Base-by-base conservation (phyloP, 2,113 vertebrate species). In the Albula glossodonta region DNA sequence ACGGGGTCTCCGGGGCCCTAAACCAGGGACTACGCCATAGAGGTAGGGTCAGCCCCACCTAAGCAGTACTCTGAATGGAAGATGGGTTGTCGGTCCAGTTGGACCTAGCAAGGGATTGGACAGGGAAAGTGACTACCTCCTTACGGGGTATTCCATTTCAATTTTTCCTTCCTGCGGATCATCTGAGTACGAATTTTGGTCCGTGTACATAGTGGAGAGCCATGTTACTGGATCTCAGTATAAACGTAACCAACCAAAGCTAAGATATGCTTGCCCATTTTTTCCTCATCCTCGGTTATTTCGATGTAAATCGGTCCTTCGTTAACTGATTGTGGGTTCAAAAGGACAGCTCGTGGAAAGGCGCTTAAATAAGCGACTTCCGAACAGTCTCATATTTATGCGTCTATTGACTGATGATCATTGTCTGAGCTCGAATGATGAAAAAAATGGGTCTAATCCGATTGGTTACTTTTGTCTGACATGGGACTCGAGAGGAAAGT, bases 31-130 rank as follows among this genome's bases (percentile, higher is more conserved):
- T 87, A 87, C 92, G 87, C 87, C 85, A 89, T 90, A 90, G 90
- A 91, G 90, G 90, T 91, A 93, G 92, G 94, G 94, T 92, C 92
- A 93, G 92, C 93, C 92, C 94, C 94, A 92, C 93, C 94, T 93
- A 87, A 92, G 84, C 85, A 77, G 91, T 90, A 88, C 91, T 88
- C 88, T 91, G 89, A 93, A 88, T 91, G 93, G 93, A 93, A 87
- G 83, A 89, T 88, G 89, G 91, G 91, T 88, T 89, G 90, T 91
- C 87, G 91, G 84, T 91, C 85, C 78, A 88, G 87, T 88, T 88
- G 86, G 90, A 88, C 87, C 88, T 89, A 87, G 81, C 60, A 87
- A 87, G 87, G 87, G 91, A 92, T 82, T 92, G 92, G 91, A 89
- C 89, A 90, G 83, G 87, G 86, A 90, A 87, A 88, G 81, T 91